These are phyloP conservation scores for Salvelinus namaycush DNA, from an alignment of 2,113 vertebrate species.

Conservation along the genomic window DNA sequence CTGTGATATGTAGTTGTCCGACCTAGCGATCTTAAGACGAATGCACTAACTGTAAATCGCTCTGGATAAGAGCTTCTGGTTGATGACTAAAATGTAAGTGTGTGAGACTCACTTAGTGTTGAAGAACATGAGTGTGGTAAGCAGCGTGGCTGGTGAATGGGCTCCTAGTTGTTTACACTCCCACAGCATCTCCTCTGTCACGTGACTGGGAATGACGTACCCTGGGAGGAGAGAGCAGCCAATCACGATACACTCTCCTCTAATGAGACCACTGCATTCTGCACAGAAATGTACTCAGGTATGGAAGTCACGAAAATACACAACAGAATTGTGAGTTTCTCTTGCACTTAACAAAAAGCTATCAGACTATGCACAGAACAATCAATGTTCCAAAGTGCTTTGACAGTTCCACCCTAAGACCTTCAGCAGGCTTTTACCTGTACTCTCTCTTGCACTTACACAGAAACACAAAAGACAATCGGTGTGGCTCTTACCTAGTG, in stretches of 20 bases:
- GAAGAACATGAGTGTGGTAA: constrained; percentile 99
- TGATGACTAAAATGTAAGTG: neutral
- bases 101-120: constrained; percentile 93
- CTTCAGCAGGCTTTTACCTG: too few relatives aligned
- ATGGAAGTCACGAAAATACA: neutral
- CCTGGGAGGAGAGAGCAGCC: constrained; percentile 73
- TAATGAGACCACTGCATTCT: too few relatives aligned
- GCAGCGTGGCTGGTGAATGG: constrained; percentile 94
- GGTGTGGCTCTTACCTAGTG: constrained; percentile 92
- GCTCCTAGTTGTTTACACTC: constrained; percentile 98
- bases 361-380: too few relatives aligned
- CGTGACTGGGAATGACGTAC: constrained; percentile 96
- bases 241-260: neutral
- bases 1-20: too few relatives aligned
- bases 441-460: neutral
- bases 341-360: too few relatives aligned
- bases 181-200: constrained; percentile 99
- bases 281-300: neutral
- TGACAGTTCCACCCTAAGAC: too few relatives aligned
- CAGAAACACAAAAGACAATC: constrained; percentile 65
- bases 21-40: too few relatives aligned
- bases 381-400: too few relatives aligned
- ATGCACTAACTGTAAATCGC: too few relatives aligned
- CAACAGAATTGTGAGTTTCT: too few relatives aligned
- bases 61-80: too few relatives aligned